Conservation (phyloP, 2,888 invertebrate species). For the Dromius quadrimaculatus region DNA sequence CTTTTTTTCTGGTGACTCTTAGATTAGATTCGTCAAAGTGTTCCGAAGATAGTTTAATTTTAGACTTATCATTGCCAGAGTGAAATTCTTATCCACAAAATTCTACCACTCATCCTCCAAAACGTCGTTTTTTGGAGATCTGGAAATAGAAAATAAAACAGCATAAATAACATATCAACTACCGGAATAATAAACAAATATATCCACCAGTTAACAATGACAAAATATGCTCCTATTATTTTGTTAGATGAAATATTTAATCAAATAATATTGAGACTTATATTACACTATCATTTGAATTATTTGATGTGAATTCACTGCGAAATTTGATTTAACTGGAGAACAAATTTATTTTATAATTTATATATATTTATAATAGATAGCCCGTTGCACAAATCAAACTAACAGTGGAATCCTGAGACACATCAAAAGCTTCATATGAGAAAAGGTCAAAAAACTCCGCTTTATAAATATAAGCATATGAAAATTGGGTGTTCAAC, state of each 20-base stretch:
- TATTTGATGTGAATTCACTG: no score
- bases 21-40: slow-evolving; percentile 2
- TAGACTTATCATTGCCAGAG: neutral
- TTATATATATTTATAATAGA: no score
- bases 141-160: neutral
- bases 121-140: slow-evolving; percentile 6
- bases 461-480: no score
- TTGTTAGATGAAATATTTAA: no score
- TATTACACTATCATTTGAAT: neutral
- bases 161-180: neutral
- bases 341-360: neutral
- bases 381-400: no score
- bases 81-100: neutral
- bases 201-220: neutral
- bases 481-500: no score
- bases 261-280: no score
- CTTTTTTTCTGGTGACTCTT: slow-evolving; percentile 9
- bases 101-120: slow-evolving; percentile 11
- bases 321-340: neutral
- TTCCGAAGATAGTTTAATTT: slow-evolving; percentile 7
- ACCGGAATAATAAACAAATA: neutral
- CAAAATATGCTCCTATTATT: no score
- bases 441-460: no score
- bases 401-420: no score
- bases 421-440: no score